Percentiles rank a stretch among this genome's conserved stretches.
These are phyloP conservation scores for Charadrius vociferus DNA, from an alignment of 2,113 vertebrate species.

Conservation along the genomic window DNA sequence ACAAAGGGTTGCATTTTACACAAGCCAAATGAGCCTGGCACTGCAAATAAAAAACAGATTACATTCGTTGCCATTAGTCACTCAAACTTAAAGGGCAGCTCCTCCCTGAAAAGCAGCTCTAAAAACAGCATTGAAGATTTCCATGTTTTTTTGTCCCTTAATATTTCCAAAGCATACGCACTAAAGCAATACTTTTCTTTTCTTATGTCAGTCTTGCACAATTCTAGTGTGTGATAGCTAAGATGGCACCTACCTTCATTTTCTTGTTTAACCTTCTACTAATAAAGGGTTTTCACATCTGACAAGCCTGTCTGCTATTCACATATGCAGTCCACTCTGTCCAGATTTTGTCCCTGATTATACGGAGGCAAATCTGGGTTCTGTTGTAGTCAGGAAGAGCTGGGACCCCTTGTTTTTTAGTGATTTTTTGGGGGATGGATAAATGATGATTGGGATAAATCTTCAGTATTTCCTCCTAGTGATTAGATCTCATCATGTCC, in stretches of 20 bases:
- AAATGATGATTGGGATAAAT: not conserved
- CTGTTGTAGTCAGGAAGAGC: not conserved
- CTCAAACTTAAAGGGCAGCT: slow-evolving; percentile 62
- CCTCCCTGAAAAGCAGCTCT: slow-evolving; percentile 60
- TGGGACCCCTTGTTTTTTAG: not conserved
- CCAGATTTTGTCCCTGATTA: not conserved
- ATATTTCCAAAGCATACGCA: not conserved
- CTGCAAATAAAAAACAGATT: slow-evolving; percentile 72
- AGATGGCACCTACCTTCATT: not conserved
- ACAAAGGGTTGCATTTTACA: slow-evolving; percentile 69
- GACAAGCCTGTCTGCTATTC: not conserved
- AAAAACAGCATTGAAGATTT: slow-evolving; percentile 35
- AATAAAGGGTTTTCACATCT: not conserved
- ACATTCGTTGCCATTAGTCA: slow-evolving; percentile 62
- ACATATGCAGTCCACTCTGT: not conserved
- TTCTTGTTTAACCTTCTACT: not conserved
- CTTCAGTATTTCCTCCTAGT: not conserved
- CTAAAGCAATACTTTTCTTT: not conserved
- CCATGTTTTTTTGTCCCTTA: slow-evolving; percentile 15
- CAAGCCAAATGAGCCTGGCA: slow-evolving; percentile 71
- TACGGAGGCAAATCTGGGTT: not conserved
- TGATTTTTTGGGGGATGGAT: not conserved
- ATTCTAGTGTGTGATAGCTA: not conserved
- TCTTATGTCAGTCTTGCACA: not conserved
- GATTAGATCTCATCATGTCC: not conserved